Evolutionary conservation across 2,888 invertebrate genomes (phyloP).

Genomic region (Deroplatys truncata): DNA sequence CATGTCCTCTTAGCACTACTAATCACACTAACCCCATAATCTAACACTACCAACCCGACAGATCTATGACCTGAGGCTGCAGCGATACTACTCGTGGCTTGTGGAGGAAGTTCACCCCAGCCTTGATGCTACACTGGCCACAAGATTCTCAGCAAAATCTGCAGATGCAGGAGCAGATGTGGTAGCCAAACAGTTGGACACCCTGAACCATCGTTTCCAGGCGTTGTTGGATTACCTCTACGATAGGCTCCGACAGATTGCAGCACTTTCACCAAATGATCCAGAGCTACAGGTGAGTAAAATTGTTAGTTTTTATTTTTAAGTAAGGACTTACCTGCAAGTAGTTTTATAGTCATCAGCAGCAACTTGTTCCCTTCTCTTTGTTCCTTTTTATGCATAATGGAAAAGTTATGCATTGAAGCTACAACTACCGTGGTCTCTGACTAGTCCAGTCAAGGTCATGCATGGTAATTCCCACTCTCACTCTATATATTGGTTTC

Average conservation of each 20-base stretch:
- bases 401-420: too few species aligned
- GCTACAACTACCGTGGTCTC: background rate
- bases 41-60: conserved; percentile 55
- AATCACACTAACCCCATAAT: conserved; percentile 48
- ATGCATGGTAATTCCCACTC: background rate
- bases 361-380: too few species aligned
- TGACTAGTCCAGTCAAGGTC: background rate
- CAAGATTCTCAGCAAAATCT: conserved; percentile 18
- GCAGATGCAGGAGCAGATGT: conserved; percentile 59
- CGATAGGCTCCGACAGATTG: conserved; percentile 63
- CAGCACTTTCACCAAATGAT: conserved; percentile 65
- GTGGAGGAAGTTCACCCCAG: conserved; percentile 80
- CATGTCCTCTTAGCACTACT: conserved; percentile 3
- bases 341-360: too few species aligned
- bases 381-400: too few species aligned
- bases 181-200: conserved; percentile 73
- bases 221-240: conserved; percentile 65
- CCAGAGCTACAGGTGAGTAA: conserved; percentile 69
- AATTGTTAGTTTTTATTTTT: conserved; percentile 20
- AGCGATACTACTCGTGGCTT: conserved; percentile 77
- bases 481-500: background rate
- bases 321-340: too few species aligned
- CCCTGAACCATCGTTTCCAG: conserved; percentile 74
- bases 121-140: conserved; percentile 55
- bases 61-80: conserved; percentile 83